Conservation (phyloP, 2,888 invertebrate genomes). For the Leucophora obtusa region DNA sequence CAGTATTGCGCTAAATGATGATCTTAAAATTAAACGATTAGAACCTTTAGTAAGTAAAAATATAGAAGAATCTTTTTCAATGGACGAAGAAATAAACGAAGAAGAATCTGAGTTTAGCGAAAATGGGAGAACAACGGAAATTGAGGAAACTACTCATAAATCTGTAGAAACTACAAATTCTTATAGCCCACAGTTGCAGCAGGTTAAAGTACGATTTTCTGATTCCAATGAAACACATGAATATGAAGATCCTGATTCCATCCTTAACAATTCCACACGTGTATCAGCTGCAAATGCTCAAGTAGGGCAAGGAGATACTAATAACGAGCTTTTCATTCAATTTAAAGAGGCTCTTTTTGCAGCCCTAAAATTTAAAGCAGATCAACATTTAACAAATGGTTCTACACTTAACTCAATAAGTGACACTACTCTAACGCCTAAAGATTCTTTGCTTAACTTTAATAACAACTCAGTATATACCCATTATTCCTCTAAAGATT, state of each 20-base stretch:
- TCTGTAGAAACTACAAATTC: slow-evolving; percentile 61
- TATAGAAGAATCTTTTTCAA: slow-evolving; percentile 35
- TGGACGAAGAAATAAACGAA: slow-evolving; percentile 53
- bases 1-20: slow-evolving; percentile 57
- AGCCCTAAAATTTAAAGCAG: slow-evolving; percentile 69
- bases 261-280: slow-evolving; percentile 28
- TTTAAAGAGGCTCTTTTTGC: slow-evolving; percentile 72
- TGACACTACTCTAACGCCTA: slow-evolving; percentile 45
- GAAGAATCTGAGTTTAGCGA: slow-evolving; percentile 46
- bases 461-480: not conserved
- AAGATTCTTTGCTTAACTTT: slow-evolving; percentile 16
- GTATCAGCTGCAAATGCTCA: not conserved
- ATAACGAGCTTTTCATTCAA: slow-evolving; percentile 70
- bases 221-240: slow-evolving; percentile 72
- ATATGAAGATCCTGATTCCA: slow-evolving; percentile 63
- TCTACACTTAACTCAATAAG: slow-evolving; percentile 8
- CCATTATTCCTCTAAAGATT: slow-evolving; percentile 60
- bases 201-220: slow-evolving; percentile 71
- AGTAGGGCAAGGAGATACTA: slow-evolving; percentile 37
- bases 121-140: slow-evolving; percentile 5
- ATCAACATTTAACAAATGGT: slow-evolving; percentile 47
- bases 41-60: slow-evolving; percentile 66
- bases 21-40: slow-evolving; percentile 54
- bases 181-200: not conserved
- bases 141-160: slow-evolving; percentile 42